These are phyloP conservation scores for Agrypnus murinus DNA, from an alignment of 2,888 invertebrate species.

Conservation along the genomic window DNA sequence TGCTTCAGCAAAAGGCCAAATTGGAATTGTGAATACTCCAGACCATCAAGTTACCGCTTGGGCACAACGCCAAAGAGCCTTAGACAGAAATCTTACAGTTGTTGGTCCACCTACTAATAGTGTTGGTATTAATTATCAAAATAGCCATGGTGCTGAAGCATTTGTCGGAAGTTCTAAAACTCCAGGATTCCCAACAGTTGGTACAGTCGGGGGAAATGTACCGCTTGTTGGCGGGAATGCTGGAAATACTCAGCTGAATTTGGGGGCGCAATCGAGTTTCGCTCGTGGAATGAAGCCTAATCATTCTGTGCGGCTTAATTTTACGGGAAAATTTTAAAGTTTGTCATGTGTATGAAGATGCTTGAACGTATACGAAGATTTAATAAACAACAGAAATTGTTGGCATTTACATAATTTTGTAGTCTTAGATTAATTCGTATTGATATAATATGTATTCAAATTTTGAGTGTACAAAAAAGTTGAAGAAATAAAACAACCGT, in stretches of 20 bases:
- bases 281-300: constrained; percentile 22
- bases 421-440: too few species aligned
- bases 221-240: constrained; percentile 18
- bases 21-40: constrained; percentile 6
- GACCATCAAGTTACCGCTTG: constrained; percentile 35
- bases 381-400: too few species aligned
- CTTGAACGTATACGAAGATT: too few species aligned
- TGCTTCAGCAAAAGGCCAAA: constrained; percentile 11
- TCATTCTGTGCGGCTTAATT: constrained; percentile 4
- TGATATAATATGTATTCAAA: too few species aligned
- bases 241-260: constrained; percentile 22
- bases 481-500: too few species aligned
- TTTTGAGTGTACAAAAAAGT: too few species aligned
- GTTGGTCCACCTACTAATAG: constrained; percentile 37
- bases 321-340: constrained; percentile 21
- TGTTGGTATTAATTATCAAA: constrained; percentile 30
- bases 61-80: constrained; percentile 40
- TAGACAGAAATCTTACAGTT: constrained; percentile 30
- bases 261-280: constrained; percentile 23
- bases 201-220: constrained; percentile 29
- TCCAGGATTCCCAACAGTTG: constrained; percentile 20
- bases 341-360: too few species aligned
- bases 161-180: constrained; percentile 23
- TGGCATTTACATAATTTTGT: too few species aligned
- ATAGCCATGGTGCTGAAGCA: constrained; percentile 32